These are phyloP conservation scores for Ranitomeya imitator DNA, from an alignment of 2,113 vertebrate genomes.

Conservation along the genomic window DNA sequence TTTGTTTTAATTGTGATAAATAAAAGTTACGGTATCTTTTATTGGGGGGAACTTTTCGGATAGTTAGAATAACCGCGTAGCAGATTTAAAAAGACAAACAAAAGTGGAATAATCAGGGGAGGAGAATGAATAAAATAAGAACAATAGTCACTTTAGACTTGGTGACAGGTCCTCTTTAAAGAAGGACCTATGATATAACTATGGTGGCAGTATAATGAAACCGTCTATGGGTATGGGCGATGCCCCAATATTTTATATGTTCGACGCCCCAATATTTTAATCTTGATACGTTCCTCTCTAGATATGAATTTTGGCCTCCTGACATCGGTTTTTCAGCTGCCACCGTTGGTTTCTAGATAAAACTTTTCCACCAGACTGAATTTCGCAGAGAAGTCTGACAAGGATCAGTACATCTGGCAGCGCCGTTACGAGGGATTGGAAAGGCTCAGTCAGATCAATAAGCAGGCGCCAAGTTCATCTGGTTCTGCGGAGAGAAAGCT, in stretches of 20 bases:
- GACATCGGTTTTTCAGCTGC: not conserved
- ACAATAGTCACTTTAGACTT: no score
- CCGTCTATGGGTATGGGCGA: no score
- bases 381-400: not conserved
- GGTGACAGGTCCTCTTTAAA: no score
- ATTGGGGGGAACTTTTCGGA: no score
- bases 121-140: no score
- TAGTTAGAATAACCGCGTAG: no score
- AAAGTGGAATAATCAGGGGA: no score
- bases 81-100: no score
- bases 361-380: not conserved
- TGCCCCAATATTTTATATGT: not conserved
- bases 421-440: not conserved
- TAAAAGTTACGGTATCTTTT: no score
- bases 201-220: no score
- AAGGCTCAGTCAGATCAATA: not conserved
- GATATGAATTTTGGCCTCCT: not conserved
- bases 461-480: not conserved
- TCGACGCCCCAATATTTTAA: not conserved
- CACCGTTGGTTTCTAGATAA: not conserved
- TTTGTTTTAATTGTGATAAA: no score
- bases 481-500: slow-evolving; percentile 38
- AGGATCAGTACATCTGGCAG: not conserved
- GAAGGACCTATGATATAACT: no score
- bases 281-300: not conserved